Conservation (phyloP, 2,797 vertebrate species). For the Poeciliopsis infans region DNA sequence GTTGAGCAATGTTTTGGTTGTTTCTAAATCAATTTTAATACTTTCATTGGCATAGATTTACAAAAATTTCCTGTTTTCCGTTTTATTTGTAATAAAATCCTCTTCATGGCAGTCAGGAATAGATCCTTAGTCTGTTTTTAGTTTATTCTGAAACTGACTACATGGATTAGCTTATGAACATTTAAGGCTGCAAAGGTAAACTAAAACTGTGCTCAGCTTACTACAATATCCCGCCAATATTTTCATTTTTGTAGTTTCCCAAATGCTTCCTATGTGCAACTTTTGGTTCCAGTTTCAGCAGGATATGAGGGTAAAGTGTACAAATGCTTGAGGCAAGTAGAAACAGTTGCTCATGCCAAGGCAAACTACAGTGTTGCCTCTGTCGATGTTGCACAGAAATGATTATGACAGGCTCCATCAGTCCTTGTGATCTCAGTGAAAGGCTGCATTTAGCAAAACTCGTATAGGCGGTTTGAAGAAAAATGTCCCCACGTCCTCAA, state of each 20-base stretch:
- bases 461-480: constrained; percentile 48
- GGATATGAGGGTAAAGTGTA: constrained; percentile 36
- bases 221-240: constrained; percentile 7
- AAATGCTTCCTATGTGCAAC: constrained; percentile 49
- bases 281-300: constrained; percentile 39
- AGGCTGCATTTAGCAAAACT: constrained; percentile 62
- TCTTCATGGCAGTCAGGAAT: background rate
- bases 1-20: background rate
- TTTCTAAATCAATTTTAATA: background rate
- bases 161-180: background rate
- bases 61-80: too few relatives aligned
- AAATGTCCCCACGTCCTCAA: constrained; percentile 44
- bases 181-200: background rate
- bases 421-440: constrained; percentile 67
- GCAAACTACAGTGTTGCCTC: constrained; percentile 63
- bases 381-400: constrained; percentile 77
- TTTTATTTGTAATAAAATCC: background rate
- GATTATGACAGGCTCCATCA: constrained; percentile 74
- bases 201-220: constrained; percentile 9
- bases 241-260: constrained; percentile 17
- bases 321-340: constrained; percentile 49
- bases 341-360: constrained; percentile 60
- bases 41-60: background rate
- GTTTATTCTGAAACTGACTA: background rate
- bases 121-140: background rate